Evolutionary conservation across 2,113 vertebrate genomes (phyloP), one percentile per base, ranked within the genome.

Genomic region (Eubucco bourcierii): DNA sequence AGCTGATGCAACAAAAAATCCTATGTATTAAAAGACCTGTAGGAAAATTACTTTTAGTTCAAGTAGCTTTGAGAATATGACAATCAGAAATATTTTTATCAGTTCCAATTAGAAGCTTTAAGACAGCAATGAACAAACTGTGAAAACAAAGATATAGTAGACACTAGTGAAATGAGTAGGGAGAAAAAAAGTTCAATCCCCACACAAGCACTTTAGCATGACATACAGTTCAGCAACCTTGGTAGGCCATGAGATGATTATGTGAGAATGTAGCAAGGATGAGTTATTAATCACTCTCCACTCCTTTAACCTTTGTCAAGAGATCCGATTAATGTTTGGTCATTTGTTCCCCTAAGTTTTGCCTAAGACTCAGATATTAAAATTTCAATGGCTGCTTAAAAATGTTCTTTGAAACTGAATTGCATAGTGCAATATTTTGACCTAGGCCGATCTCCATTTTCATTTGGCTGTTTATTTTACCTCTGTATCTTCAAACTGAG

Each of bases 201-300:
- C 31, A 64, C 15, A 4, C 10, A 55, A 66, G 16, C 55, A 85
- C 61, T 91, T 86, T 80, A 74, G 52, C 37, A 90, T 83, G 84
- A 94, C 52, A 52, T 75, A 85, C 34, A 93, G 24, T 56, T 79
- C 20, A 39, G 76, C 60, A 91, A 87, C 53, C 37, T 65, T 24
- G 1, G 44, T 28, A 80, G 52, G 29, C 53, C 39, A 68, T 65
- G 47, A 96, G 71, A 65, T 90, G 63, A 93, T 87, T 85, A 59
- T 74, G 31, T 67, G 61, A 90, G 93, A 95, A 80, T 81, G 59
- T 63, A 78, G n/a, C 27, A 86, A 82, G 70, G 15, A 92, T 90
- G 83, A 97, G 46, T 90, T 95, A 95, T 92, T 80, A 93, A 93
- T 58, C 76, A 90, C 72, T 95, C 96, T 92, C 29, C 12, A 41